Conservation (phyloP, 1,140 invertebrate genomes). For the Berghia stephanieae region DNA sequence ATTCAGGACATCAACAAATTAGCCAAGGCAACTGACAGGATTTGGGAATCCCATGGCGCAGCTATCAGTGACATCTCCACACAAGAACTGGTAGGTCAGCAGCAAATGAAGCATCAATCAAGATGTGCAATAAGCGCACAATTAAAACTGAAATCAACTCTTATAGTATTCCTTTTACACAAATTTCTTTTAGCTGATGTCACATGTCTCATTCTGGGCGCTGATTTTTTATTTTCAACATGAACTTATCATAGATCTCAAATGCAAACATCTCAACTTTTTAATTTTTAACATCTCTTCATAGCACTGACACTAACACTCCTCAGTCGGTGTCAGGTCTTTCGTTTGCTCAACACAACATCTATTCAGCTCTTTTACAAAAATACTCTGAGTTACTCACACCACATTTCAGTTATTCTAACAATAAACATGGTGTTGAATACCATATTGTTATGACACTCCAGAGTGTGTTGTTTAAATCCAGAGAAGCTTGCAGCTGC, state of each 20-base stretch:
- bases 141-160: constrained; percentile 2
- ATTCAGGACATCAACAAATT: neutral
- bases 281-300: neutral
- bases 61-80: too few species aligned
- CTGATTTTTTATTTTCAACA: constrained; percentile 19
- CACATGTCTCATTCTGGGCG: constrained; percentile 16
- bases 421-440: constrained; percentile 16
- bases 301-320: neutral
- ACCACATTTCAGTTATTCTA: neutral
- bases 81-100: too few species aligned
- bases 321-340: neutral
- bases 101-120: constrained; percentile 17
- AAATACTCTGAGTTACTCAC: neutral
- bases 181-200: constrained; percentile 22
- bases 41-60: neutral
- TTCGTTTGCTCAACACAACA: neutral
- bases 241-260: constrained; percentile 13
- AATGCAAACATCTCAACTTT: neutral
- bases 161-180: neutral
- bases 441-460: constrained; percentile 22
- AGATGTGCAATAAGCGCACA: neutral
- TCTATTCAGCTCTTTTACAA: neutral
- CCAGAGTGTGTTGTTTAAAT: constrained; percentile 13
- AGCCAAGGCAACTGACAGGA: neutral
- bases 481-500: constrained; percentile 23